Base-by-base conservation (phyloP, 1,140 invertebrate species). In the Drosophila eugracilis region DNA sequence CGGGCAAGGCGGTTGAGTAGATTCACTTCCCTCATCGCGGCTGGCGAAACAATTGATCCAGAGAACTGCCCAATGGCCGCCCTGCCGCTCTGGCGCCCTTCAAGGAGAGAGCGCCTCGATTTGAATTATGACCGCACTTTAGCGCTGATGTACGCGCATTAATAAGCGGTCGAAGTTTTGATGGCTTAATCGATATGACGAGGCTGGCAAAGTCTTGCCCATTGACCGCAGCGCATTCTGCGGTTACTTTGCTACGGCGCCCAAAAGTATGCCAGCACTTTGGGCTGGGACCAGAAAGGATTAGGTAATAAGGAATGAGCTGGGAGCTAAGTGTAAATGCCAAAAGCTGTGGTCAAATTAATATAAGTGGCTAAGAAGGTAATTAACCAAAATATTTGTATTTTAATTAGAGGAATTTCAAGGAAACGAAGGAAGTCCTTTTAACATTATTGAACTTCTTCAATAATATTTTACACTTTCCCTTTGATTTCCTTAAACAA, bases 41-140 rank as follows among this genome's bases (percentile, higher is more conserved):
- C 41, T 9, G 28, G 28, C 22, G 7, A 1, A 60, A 36, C 30
- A 15, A 66, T 53, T 58, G 42, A 42, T 19, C 24, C 6, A 0
- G 6, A 19, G 53, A n/a, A n/a, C n/a, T n/a, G n/a, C n/a, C n/a
- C n/a, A n/a, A n/a, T n/a, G n/a, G n/a, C n/a, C n/a, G n/a, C n/a
- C n/a, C n/a, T n/a, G 24, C 36, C 21, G 9, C 15, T 28, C 28
- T 10, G 14, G 28, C 22, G 17, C 10, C 9, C 39, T n/a, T 19
- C 4, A 19, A 5, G 14, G 6, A 9, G 28, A 12, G 22, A 14
- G 6, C 2, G 22, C 28, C 55, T 17, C 34, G n/a, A 74, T 50
- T 75, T 75, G 71, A 75, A 55, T 57, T 74, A 75, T 75, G 70
- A 75, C 70, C 49, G 45, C 71, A 75, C 50, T 75, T 75, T 75